phyloP scores from a whole-genome alignment of 2,113 vertebrate species.

The Lucifuga dentata region DNA sequence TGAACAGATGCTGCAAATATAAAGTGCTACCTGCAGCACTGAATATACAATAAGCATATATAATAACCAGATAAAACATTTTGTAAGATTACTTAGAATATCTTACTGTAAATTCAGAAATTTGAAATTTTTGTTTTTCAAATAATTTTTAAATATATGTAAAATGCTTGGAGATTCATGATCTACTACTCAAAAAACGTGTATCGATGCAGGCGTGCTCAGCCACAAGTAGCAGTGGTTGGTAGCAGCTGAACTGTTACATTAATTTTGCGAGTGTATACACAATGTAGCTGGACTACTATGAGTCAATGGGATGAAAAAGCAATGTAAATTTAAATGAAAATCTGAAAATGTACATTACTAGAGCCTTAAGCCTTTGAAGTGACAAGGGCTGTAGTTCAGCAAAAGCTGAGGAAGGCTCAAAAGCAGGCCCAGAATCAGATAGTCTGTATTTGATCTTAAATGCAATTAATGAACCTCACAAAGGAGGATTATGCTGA shows the following conservation, averaged over 20 bases:
- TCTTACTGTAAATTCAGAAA: too few species aligned
- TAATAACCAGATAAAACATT: too few species aligned
- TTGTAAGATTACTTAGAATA: too few species aligned
- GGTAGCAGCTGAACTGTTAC: constrained; percentile 38
- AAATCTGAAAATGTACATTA: constrained; percentile 61
- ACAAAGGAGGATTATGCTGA: constrained; percentile 75
- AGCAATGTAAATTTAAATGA: constrained; percentile 59
- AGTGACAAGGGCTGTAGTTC: constrained; percentile 59
- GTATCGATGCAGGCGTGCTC: neutral
- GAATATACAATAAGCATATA: too few species aligned
- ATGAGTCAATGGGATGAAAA: constrained; percentile 32
- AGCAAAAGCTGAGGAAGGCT: constrained; percentile 43
- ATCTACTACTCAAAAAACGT: constrained; percentile 8
- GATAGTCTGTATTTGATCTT: constrained; percentile 70
- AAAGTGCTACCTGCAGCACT: too few species aligned
- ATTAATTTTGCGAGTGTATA: constrained; percentile 26
- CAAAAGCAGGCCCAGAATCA: constrained; percentile 65
- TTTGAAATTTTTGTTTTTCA: too few species aligned
- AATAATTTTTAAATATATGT: too few species aligned
- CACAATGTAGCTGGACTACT: constrained; percentile 33
- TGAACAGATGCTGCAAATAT: too few species aligned
- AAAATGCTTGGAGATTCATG: too few species aligned
- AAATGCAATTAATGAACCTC: constrained; percentile 78
- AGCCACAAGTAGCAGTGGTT: neutral
- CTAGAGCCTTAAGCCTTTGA: constrained; percentile 59